phyloP scores from a whole-genome alignment of 2,888 invertebrate species.

The Argynnis bischoffii region DNA sequence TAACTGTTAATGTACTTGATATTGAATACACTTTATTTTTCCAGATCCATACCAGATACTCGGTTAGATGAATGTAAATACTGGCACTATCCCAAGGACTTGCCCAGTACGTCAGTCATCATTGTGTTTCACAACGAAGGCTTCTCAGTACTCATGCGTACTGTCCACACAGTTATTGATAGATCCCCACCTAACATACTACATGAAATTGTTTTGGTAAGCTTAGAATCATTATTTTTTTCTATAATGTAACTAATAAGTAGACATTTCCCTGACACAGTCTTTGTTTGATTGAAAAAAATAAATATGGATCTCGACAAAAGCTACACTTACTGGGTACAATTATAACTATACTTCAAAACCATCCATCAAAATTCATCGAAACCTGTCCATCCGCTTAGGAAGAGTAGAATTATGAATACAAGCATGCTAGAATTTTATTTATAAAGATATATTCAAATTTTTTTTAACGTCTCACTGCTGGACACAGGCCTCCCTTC shows the following conservation, averaged over 20 bases:
- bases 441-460: too few species aligned
- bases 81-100: constrained; percentile 95
- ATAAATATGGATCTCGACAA: too few species aligned
- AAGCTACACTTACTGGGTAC: too few species aligned
- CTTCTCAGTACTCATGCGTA: constrained; percentile 94
- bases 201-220: constrained; percentile 91
- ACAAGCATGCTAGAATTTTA: too few species aligned
- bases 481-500: too few species aligned
- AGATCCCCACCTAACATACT: constrained; percentile 90
- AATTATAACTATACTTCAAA: too few species aligned
- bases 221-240: constrained; percentile 34
- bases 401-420: too few species aligned
- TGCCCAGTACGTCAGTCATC: constrained; percentile 96
- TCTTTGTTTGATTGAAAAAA: too few species aligned
- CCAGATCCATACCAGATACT: constrained; percentile 91
- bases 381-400: too few species aligned
- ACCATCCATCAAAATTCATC: too few species aligned
- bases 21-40: not conserved
- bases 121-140: constrained; percentile 98
- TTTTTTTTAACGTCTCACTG: too few species aligned
- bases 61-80: constrained; percentile 95
- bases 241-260: not conserved
- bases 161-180: constrained; percentile 94
- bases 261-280: too few species aligned
- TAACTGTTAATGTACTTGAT: not conserved